Evolutionary conservation across 2,888 invertebrate species (phyloP).

Genomic region (Cyclophora punctaria): DNA sequence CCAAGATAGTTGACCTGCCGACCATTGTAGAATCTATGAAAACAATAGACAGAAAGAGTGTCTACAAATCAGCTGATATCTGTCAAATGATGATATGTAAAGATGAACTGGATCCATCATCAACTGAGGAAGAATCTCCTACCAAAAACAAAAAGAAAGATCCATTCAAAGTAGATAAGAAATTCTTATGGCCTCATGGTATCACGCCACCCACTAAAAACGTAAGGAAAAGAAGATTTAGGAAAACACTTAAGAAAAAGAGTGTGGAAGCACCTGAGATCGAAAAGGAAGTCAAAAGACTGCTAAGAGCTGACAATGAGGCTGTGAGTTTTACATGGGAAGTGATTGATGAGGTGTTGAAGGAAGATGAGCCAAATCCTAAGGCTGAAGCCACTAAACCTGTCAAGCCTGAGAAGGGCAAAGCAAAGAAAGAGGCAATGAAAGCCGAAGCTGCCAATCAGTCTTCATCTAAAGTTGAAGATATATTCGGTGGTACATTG

Average conservation of each 20-base stretch:
- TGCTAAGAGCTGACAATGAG: slow-evolving; percentile 93
- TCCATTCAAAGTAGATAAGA: slow-evolving; percentile 88
- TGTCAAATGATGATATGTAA: slow-evolving; percentile 94
- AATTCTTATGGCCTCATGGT: slow-evolving; percentile 96
- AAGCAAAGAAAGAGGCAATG: slow-evolving; percentile 40
- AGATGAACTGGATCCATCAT: slow-evolving; percentile 87
- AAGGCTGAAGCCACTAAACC: slow-evolving; percentile 41
- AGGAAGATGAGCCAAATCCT: slow-evolving; percentile 85
- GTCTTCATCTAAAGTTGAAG: slow-evolving; percentile 67
- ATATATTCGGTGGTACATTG: slow-evolving; percentile 94
- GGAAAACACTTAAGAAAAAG: slow-evolving; percentile 97
- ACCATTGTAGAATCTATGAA: slow-evolving; percentile 94
- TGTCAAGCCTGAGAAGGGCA: slow-evolving; percentile 60
- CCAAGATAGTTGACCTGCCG: slow-evolving; percentile 93
- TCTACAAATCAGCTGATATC: slow-evolving; percentile 98
- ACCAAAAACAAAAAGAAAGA: slow-evolving; percentile 90
- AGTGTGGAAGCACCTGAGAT: slow-evolving; percentile 98
- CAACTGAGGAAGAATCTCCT: slow-evolving; percentile 85
- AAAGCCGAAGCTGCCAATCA: slow-evolving; percentile 40
- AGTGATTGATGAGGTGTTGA: slow-evolving; percentile 84
- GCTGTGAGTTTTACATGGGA: slow-evolving; percentile 93
- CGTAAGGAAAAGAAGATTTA: slow-evolving; percentile 91
- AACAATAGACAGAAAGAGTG: slow-evolving; percentile 96
- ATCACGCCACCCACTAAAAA: slow-evolving; percentile 97
- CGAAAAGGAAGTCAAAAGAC: slow-evolving; percentile 96